Conservation (phyloP, 2,888 invertebrate genomes). For the Galeruca laticollis region DNA sequence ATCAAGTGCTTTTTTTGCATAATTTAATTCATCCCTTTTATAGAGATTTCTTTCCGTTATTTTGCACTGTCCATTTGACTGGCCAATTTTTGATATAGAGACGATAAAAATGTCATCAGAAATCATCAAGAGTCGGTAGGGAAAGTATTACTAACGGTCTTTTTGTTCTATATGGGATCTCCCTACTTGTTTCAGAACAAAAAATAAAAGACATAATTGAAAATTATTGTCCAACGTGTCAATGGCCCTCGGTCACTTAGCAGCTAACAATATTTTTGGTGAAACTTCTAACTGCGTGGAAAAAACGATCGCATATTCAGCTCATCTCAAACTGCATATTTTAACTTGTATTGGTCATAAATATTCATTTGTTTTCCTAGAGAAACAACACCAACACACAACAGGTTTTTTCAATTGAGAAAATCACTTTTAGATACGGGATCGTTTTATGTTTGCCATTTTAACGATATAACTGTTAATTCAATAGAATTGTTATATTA, state of each 20-base stretch:
- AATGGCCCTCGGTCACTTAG: constrained; percentile 33
- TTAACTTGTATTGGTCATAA: constrained; percentile 2
- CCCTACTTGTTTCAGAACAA: constrained; percentile 35
- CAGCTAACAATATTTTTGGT: constrained; percentile 13
- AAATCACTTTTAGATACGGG: background rate
- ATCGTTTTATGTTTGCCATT: no score
- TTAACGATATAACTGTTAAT: background rate
- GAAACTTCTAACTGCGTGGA: constrained; percentile 16
- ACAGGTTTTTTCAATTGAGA: background rate
- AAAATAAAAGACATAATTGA: constrained; percentile 37
- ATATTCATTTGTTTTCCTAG: constrained; percentile 8
- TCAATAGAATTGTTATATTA: no score
- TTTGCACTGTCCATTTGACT: constrained; percentile 41
- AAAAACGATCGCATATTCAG: constrained; percentile 11
- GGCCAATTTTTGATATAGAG: constrained; percentile 41
- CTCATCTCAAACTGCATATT: constrained; percentile 1
- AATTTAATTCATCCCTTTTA: constrained; percentile 30
- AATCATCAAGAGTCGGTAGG: constrained; percentile 32
- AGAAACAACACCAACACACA: background rate
- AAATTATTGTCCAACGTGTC: constrained; percentile 34
- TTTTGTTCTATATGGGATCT: constrained; percentile 32
- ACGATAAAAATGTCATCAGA: constrained; percentile 38
- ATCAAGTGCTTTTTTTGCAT: constrained; percentile 39
- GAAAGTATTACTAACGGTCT: constrained; percentile 36
- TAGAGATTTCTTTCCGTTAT: constrained; percentile 35